A percentile compares a stretch with the other conserved stretches of the same genome.
Evolutionary conservation across 1,140 invertebrate genomes (phyloP).

Genomic region (Aphelenchoides avenae): DNA sequence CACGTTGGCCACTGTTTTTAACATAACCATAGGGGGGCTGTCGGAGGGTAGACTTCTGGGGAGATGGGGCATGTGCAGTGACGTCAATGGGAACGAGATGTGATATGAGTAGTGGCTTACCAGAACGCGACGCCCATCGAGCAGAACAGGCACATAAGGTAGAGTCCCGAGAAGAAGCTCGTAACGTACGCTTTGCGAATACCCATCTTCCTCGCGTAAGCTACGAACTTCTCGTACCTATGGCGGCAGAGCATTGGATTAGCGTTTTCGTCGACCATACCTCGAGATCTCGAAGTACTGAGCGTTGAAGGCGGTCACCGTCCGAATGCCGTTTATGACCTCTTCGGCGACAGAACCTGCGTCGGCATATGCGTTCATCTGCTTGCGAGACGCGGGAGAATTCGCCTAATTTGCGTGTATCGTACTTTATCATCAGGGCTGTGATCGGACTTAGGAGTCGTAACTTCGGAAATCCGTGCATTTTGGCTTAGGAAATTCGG

Average conservation of each 20-base stretch:
- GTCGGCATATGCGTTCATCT: slow-evolving; percentile 72
- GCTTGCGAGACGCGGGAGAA: slow-evolving; percentile 65
- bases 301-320: slow-evolving; percentile 76
- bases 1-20: no score
- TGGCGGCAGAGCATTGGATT: no score
- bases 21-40: no score
- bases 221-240: slow-evolving; percentile 32
- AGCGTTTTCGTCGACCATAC: slow-evolving; percentile 61
- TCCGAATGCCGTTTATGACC: slow-evolving; percentile 72
- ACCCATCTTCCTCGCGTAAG: slow-evolving; percentile 62
- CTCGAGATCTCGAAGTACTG: slow-evolving; percentile 67
- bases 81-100: no score
- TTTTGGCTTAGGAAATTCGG: slow-evolving; percentile 6
- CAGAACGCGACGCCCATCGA: slow-evolving; percentile 64
- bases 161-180: slow-evolving; percentile 65
- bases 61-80: no score
- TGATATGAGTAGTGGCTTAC: slow-evolving; percentile 61
- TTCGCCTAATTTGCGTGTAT: no score
- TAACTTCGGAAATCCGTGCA: slow-evolving; percentile 67
- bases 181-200: slow-evolving; percentile 70
- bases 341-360: slow-evolving; percentile 77
- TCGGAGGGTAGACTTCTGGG: no score
- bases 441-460: no score
- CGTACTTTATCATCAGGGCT: no score
- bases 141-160: slow-evolving; percentile 66